Base-by-base conservation (phyloP, 2,113 vertebrate species). In the Nothocercus julius region DNA sequence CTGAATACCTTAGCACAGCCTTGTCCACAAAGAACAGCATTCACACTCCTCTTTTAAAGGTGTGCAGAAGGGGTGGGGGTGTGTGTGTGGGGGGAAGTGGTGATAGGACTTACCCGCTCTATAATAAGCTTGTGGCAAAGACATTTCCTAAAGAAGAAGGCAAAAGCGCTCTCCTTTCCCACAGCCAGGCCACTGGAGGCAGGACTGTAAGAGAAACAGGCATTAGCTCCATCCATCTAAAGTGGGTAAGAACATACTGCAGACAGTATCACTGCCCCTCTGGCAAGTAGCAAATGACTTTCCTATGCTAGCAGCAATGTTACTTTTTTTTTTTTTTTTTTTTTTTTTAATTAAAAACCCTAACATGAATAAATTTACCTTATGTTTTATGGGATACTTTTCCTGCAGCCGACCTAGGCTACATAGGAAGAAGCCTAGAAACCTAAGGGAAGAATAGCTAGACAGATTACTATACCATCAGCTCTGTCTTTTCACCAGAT, bases 1-100 rank as follows among this genome's bases (percentile, higher is more conserved):
- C 27, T 9, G 5, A 63, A 20, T 63, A 34, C 0, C 0, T 22
- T 64, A 47, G 44, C 34, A 32, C 18, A 24, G 21, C 13, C 16
- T 13, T 27, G 20, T 5, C 15, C 69, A 45, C 16, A 51, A 62
- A 77, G 34, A 25, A 38, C 5, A 51, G 28, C 30, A 70, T 42
- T 47, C 16, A 66, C 2, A 4, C 4, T 56, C 73, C 51, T 22
- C 27, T 73, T 85, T n/a, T 16, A 49, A 53, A 78, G 32, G 27
- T 20, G 4, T 2, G 1, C 27, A n/a, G 25, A 67, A 36, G 15
- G 14, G 14, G 15, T n/a, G n/a, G n/a, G n/a, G n/a, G n/a, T n/a
- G n/a, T n/a, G n/a, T n/a, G n/a, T n/a, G 69, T 7, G 58, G 58
- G 30, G 54, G 81, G 17, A 36, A 74, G n/a, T 13, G 30, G 45